A percentile compares a stretch with the other conserved stretches of the same genome.
These are phyloP conservation scores for Drosophila seguyi DNA, from an alignment of 1,140 invertebrate genomes.

Conservation along the genomic window DNA sequence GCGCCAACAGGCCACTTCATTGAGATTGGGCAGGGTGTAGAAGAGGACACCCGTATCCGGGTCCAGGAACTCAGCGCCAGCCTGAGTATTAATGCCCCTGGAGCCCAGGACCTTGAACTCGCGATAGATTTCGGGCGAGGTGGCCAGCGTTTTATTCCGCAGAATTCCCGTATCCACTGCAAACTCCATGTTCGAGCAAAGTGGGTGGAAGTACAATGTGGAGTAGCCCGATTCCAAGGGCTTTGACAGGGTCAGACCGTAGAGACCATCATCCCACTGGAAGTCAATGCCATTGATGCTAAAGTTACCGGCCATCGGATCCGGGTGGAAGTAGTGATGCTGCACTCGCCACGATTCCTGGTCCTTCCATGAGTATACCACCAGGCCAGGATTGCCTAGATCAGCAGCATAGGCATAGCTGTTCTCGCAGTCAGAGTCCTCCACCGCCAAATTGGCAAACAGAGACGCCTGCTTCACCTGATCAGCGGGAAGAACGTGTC, in stretches of 20 bases:
- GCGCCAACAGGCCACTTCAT: conserved; percentile 92
- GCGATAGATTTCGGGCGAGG: conserved; percentile 86
- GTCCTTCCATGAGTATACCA: conserved; percentile 90
- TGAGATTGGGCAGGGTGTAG: conserved; percentile 91
- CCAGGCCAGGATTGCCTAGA: conserved; percentile 88
- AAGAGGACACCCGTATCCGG: conserved; percentile 90
- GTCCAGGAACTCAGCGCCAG: conserved; percentile 90
- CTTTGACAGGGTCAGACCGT: conserved; percentile 89
- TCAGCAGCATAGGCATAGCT: conserved; percentile 89
- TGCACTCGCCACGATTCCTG: conserved; percentile 89
- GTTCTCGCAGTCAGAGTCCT: conserved; percentile 89
- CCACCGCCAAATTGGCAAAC: conserved; percentile 91
- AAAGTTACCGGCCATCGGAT: conserved; percentile 89
- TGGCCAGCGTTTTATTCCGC: conserved; percentile 87
- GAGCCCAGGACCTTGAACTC: conserved; percentile 90
- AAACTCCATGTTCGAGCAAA: conserved; percentile 91
- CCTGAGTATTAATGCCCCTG: conserved; percentile 90
- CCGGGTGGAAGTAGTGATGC: conserved; percentile 90
- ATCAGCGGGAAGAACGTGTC: conserved; percentile 87
- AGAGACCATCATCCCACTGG: conserved; percentile 91
- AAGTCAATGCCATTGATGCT: conserved; percentile 90
- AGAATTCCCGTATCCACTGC: conserved; percentile 89
- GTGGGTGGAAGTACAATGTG: conserved; percentile 91
- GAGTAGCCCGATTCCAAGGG: conserved; percentile 88
- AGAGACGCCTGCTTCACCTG: conserved; percentile 90